Conservation (phyloP, 2,113 vertebrate genomes). For the Macquaria ambigua region DNA sequence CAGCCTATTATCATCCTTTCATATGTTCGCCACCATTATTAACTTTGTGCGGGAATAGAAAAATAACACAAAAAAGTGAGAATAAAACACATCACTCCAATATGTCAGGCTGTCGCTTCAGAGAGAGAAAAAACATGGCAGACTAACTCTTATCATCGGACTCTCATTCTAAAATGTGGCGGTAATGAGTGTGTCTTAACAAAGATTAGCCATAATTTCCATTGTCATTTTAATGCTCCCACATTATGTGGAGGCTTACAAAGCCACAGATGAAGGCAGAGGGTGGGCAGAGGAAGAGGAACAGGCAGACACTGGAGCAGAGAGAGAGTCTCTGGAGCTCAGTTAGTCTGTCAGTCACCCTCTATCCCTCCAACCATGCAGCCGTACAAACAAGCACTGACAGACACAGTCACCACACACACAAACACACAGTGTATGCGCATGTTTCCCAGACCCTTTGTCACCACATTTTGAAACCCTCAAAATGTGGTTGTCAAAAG, state of each 20-base stretch:
- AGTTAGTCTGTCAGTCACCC: conserved; percentile 84
- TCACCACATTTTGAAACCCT: conserved; percentile 71
- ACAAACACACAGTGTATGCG: conserved; percentile 21
- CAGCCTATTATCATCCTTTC: conserved; percentile 86
- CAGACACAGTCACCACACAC: conserved; percentile 39
- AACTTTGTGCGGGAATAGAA: conserved; percentile 70
- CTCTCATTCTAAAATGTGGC: conserved; percentile 75
- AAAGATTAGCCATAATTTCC: conserved; percentile 85
- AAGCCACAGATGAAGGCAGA: conserved; percentile 81
- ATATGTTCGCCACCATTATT: conserved; percentile 83
- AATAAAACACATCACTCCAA: conserved; percentile 80
- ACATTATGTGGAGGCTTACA: conserved; percentile 81
- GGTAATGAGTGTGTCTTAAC: conserved; percentile 85
- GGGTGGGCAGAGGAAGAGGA: conserved; percentile 76
- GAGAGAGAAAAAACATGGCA: conserved; percentile 65
- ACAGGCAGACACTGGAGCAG: conserved; percentile 67
- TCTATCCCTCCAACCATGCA: conserved; percentile 59
- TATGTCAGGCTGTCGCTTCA: conserved; percentile 75
- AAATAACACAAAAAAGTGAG: conserved; percentile 62
- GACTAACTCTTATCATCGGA: conserved; percentile 79
- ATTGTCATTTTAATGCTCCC: conserved; percentile 84
- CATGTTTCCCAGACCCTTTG: conserved; percentile 60
- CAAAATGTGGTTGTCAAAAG: conserved; percentile 74
- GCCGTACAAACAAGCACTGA: conserved; percentile 40
- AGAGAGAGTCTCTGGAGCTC: conserved; percentile 70